Base-by-base conservation (phyloP, 64 coral and sea anemone genomes). In the Orbicella faveolata region DNA sequence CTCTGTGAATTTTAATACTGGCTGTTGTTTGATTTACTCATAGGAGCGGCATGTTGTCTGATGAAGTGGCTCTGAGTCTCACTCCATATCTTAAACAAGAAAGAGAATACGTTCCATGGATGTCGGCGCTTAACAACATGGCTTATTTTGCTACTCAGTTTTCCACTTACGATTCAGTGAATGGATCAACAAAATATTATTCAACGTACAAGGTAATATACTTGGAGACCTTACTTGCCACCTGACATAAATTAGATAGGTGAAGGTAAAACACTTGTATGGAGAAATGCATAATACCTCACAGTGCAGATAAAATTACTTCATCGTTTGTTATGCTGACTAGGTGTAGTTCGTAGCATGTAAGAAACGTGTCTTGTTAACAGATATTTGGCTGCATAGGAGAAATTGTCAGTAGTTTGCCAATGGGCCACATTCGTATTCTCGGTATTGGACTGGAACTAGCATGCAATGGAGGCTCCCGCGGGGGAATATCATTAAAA, bases 31-130 rank as follows among this genome's bases (percentile, higher is more conserved):
- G 54, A 25, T 69, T 69, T 25, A 66, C 63, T 19, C 17, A 8
- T 26, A 69, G 66, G 66, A 69, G 66, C 5, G 82, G 23, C 64
- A 21, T 66, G 64, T 84, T 84, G 65, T 1, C 19, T 72, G 20
- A 85, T 85, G 37, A 85, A 9, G 19, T 77, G 20, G 83, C 90
- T 5, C 51, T 92, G 26, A 75, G 73, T 55, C 75, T 92, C 61
- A 92, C 90, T 64, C 41, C 34, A 35, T 92, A 88, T 76, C 83
- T 92, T 0, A 34, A 52, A 11, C 72, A 88, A 15, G 90, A 92
- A 77, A 59, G 34, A 75, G 84, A 87, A 61, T 92, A 92, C 48
- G 84, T 88, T 65, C 83, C 90, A 12, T 92, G 90, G 90, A 78
- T 77, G 59, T 77, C 90, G 35, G 74, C 83, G 1, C 69, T 92